Evolutionary conservation across 2,797 vertebrate genomes (phyloP), one percentile per base, ranked within the genome.

Genomic region (Ceyx erithaca): DNA sequence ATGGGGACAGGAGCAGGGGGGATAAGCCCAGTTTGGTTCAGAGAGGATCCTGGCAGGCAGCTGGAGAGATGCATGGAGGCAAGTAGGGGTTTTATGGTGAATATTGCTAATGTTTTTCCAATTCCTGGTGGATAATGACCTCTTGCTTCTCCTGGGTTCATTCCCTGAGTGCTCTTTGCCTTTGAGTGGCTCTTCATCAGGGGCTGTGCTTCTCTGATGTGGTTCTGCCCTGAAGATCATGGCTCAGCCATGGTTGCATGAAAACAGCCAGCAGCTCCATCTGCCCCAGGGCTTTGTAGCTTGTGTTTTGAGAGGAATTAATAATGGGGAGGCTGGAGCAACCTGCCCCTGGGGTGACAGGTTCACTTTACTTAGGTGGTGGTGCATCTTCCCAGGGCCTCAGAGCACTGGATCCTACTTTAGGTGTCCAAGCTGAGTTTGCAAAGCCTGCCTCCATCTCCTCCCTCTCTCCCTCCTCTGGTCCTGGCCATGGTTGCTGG

Each of bases 221-320:
- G 28, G 58, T 40, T 68, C 75, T 88, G 43, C 37, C 19, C 48
- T 52, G 62, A 86, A 80, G 5, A 92, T 20, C 25, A 15, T 9
- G 41, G 59, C 25, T 81, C 6, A 9, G 67, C 58, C 69, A 7
- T 51, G 49, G 64, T 73, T 11, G 6, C 62, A 54, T 40, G 48
- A 80, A 91, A 82, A 49, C 11, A 93, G 20, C 33, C 61, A 82
- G 52, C 35, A 75, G 30, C 21, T 90, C 63, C 43, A 62, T 57
- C 57, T 80, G 43, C 54, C 46, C 28, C n/a, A 52, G 43, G 9
- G 49, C 63, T 86, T 75, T 35, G 18, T 52, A 88, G 37, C 35
- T 78, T 78, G 15, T 80, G 28, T 89, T 87, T 83, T 59, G 48
- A 83, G 66, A 45, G 14, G 48, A 79, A 80, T 76, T 81, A 83